phyloP scores from a whole-genome alignment of 2,888 invertebrate genomes.

The Tenthredo mesomela region DNA sequence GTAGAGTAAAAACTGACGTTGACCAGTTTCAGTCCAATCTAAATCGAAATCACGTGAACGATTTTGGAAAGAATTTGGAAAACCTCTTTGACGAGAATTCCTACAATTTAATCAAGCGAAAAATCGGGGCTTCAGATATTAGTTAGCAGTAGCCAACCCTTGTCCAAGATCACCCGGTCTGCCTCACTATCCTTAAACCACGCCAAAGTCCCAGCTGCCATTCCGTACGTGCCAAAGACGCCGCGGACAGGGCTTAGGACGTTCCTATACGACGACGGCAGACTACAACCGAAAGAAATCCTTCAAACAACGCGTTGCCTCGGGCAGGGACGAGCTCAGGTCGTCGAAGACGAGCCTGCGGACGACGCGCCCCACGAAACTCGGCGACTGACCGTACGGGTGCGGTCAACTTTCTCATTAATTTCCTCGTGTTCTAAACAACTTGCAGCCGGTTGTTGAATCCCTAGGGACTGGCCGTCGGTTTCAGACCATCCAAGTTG shows the following conservation, averaged over 20 bases:
- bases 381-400: conserved; percentile 11
- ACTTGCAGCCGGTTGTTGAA: conserved; percentile 37
- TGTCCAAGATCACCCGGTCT: conserved; percentile 7
- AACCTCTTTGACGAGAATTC: conserved; percentile 34
- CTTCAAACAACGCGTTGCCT: conserved; percentile 31
- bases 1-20: not conserved
- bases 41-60: conserved; percentile 5
- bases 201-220: conserved; percentile 39
- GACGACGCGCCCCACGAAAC: conserved; percentile 23
- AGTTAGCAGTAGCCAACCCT: conserved; percentile 40
- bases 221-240: conserved; percentile 45
- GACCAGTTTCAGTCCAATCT: conserved; percentile 17
- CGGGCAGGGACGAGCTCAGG: conserved; percentile 10
- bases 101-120: conserved; percentile 24
- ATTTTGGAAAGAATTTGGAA: conserved; percentile 29
- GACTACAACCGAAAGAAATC: conserved; percentile 6
- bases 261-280: not conserved
- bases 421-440: conserved; percentile 39
- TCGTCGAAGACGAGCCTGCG: conserved; percentile 38
- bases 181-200: not conserved
- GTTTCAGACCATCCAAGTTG: conserved; percentile 23
- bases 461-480: conserved; percentile 23
- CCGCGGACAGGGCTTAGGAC: conserved; percentile 22
- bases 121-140: conserved; percentile 34
- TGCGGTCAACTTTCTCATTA: conserved; percentile 43